Conservation (phyloP, 2,888 invertebrate species). For the Dicycla oo region DNA sequence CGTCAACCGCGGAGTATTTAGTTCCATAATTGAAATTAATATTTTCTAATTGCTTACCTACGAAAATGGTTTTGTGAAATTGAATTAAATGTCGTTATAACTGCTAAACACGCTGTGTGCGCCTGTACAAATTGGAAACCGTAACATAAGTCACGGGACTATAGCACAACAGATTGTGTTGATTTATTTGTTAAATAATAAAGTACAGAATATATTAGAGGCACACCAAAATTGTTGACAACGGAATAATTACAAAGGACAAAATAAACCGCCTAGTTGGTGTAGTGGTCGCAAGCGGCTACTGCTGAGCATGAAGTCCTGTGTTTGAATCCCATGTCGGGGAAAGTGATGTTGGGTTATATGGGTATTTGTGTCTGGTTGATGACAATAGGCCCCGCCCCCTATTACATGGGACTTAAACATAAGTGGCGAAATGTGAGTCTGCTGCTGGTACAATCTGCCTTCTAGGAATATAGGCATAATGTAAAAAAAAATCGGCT, state of each 20-base stretch:
- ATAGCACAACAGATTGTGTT: conserved; percentile 39
- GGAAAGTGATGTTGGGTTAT: neutral
- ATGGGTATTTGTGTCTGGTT: no score
- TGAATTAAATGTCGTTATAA: conserved; percentile 34
- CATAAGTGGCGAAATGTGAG: no score
- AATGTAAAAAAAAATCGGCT: no score
- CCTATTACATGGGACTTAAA: neutral
- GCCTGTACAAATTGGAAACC: conserved; percentile 36
- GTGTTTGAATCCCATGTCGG: neutral
- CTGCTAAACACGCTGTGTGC: conserved; percentile 43
- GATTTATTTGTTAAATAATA: conserved; percentile 48
- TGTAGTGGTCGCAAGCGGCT: neutral
- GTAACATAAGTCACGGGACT: conserved; percentile 35
- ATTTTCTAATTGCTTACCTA: conserved; percentile 48
- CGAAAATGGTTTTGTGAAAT: conserved; percentile 42
- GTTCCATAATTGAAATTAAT: conserved; percentile 46
- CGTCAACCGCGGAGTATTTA: conserved; percentile 32
- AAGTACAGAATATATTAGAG: conserved; percentile 35
- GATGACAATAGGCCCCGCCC: no score
- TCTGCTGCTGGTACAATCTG: neutral
- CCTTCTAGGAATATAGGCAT: no score
- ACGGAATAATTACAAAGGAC: neutral
- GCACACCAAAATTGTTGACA: conserved; percentile 8
- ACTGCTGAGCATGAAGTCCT: neutral
- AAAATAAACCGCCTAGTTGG: neutral